Percentiles rank a stretch among this genome's conserved stretches.
Evolutionary conservation across 2,888 invertebrate genomes (phyloP).

Genomic region (Leptinotarsa peninsularis): DNA sequence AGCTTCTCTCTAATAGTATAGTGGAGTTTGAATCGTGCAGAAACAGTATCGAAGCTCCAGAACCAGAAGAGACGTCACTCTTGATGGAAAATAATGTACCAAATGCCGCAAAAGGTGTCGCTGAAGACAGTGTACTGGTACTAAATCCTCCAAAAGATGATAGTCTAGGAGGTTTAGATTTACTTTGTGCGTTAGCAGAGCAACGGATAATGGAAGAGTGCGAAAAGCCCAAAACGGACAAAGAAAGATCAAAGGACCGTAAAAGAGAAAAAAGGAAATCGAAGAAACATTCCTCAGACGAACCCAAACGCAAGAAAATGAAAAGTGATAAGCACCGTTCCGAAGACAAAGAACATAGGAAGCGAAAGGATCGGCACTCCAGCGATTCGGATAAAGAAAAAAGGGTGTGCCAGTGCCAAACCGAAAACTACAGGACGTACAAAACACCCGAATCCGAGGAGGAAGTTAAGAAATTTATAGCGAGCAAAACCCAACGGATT

Average conservation of each 20-base stretch:
- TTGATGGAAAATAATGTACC: slow-evolving; percentile 57
- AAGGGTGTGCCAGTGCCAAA: slow-evolving; percentile 54
- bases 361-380: slow-evolving; percentile 48
- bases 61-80: slow-evolving; percentile 59
- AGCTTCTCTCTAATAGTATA: slow-evolving; percentile 86
- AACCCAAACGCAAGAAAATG: slow-evolving; percentile 64
- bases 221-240: slow-evolving; percentile 47
- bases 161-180: slow-evolving; percentile 74
- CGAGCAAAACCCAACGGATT: slow-evolving; percentile 57
- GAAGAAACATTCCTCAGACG: slow-evolving; percentile 59
- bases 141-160: slow-evolving; percentile 52
- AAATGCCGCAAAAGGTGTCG: slow-evolving; percentile 55
- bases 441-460: slow-evolving; percentile 66
- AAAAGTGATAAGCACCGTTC: slow-evolving; percentile 56
- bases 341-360: slow-evolving; percentile 53
- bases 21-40: slow-evolving; percentile 77
- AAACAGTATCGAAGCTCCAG: slow-evolving; percentile 55
- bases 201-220: slow-evolving; percentile 86
- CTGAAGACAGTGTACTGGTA: not conserved
- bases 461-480: slow-evolving; percentile 62
- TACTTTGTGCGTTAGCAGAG: slow-evolving; percentile 87
- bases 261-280: slow-evolving; percentile 68
- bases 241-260: slow-evolving; percentile 51
- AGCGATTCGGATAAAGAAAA: slow-evolving; percentile 44
- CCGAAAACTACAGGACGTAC: slow-evolving; percentile 57